Evolutionary conservation across 2,113 vertebrate species (phyloP), one percentile per base, ranked within the genome.

Genomic region (Himantopus leucocephalus): DNA sequence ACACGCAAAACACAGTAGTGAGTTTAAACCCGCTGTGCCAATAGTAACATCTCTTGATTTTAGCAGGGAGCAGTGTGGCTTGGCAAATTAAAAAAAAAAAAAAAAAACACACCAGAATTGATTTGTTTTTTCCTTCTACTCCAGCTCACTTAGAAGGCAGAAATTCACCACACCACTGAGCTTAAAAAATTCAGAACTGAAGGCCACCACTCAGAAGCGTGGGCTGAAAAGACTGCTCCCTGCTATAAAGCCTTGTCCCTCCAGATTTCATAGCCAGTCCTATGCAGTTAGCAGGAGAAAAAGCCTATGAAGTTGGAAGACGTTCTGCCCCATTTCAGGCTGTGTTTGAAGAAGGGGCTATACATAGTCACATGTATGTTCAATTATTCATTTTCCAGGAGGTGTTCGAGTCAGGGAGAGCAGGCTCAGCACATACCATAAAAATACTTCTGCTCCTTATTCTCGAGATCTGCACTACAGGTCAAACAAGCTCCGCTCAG

Each of bases 361-460:
- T 83, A 94, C 70, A 19, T 32, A 88, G 92, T 82, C 93, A 91
- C 87, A 85, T 62, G 74, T 64, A 96, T 48, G 81, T 94, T 95
- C 92, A 96, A 96, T 95, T 94, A 97, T 96, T 96, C 87, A 93
- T 96, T 92, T 88, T 96, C 52, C 93, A 96, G 79, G 82, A 97
- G 94, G 93, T 96, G 90, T 88, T 66, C 73, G 75, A 96, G 84
- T 84, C 78, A 92, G 94, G 88, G 88, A 96, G 74, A 96, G 95
- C 91, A 94, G 94, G 92, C 92, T 97, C 97, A 96, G 95, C 96
- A 96, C 84, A 94, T 94, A 94, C 91, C 89, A 79, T 94, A 87
- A 87, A 89, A 92, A 97, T 76, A 85, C 76, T 95, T 88, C 53
- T 92, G 94, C 91, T 96, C 91, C 86, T 87, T 88, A 62, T 58